Evolutionary conservation across 2,797 vertebrate species (phyloP).

Genomic region (Sebastes nivosus): DNA sequence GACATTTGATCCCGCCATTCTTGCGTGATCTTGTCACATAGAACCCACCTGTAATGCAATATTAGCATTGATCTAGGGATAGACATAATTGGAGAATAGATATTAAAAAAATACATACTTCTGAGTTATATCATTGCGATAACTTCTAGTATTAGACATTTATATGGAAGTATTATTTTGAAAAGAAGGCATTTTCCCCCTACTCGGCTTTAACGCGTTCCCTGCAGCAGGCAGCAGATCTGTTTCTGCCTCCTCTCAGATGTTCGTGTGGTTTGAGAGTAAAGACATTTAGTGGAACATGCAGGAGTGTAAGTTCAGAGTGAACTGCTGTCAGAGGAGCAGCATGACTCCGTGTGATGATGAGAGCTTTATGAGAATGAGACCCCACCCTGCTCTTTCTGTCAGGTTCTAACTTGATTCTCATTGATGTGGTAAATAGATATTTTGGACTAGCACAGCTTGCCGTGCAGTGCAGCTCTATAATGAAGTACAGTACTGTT

Average conservation of each 20-base stretch:
- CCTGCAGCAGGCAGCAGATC: not conserved
- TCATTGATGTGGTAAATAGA: conserved; percentile 37
- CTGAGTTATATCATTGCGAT: not conserved
- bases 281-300: not conserved
- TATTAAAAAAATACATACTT: not conserved
- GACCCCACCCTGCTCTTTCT: conserved; percentile 1
- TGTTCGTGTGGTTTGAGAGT: not conserved
- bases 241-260: not conserved
- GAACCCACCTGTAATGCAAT: no score
- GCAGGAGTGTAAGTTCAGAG: conserved; percentile 2
- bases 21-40: no score
- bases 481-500: conserved; percentile 33
- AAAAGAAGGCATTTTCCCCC: not conserved
- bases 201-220: not conserved
- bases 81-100: not conserved
- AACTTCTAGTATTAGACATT: not conserved
- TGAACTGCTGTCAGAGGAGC: conserved; percentile 31
- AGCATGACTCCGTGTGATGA: conserved; percentile 11
- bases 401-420: conserved; percentile 23
- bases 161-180: not conserved
- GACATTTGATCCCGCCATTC: not conserved
- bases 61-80: no score
- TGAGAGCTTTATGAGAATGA: conserved; percentile 1
- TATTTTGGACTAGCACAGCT: not conserved
- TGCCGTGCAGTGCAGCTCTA: conserved; percentile 2